Conservation (phyloP, 2,888 invertebrate species). For the Tinea pellionella region DNA sequence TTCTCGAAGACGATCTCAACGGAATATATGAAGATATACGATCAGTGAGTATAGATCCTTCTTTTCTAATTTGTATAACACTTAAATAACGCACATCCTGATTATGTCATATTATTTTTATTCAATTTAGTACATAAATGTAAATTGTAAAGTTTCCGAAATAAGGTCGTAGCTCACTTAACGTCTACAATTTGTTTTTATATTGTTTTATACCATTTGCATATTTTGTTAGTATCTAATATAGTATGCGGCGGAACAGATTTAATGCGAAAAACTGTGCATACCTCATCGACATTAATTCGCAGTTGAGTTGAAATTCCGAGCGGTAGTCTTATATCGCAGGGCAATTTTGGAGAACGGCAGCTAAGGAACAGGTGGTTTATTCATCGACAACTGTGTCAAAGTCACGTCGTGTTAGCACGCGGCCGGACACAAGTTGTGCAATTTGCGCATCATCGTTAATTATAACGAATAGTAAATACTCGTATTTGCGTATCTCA, state of each 20-base stretch:
- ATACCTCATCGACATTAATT: too few species aligned
- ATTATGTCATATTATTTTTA: not conserved
- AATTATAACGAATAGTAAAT: slow-evolving; percentile 22
- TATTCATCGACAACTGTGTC: slow-evolving; percentile 44
- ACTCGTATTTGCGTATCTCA: not conserved
- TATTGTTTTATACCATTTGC: too few species aligned
- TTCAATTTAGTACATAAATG: not conserved
- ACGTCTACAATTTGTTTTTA: not conserved
- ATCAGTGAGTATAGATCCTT: slow-evolving; percentile 70
- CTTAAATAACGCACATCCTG: not conserved
- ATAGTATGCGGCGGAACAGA: too few species aligned
- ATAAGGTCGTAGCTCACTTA: not conserved
- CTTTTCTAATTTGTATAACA: not conserved
- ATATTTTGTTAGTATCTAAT: too few species aligned
- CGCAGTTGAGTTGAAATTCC: too few species aligned
- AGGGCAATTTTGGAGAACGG: not conserved
- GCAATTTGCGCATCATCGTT: slow-evolving; percentile 42
- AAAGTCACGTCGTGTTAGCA: slow-evolving; percentile 59
- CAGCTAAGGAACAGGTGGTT: not conserved
- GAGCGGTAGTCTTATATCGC: not conserved
- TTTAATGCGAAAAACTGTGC: too few species aligned
- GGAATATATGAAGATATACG: slow-evolving; percentile 88
- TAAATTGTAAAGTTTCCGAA: not conserved
- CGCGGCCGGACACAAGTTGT: slow-evolving; percentile 38
- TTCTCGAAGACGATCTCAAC: slow-evolving; percentile 88